Conservation (phyloP, 2,888 invertebrate species). For the Orthosia incerta region DNA sequence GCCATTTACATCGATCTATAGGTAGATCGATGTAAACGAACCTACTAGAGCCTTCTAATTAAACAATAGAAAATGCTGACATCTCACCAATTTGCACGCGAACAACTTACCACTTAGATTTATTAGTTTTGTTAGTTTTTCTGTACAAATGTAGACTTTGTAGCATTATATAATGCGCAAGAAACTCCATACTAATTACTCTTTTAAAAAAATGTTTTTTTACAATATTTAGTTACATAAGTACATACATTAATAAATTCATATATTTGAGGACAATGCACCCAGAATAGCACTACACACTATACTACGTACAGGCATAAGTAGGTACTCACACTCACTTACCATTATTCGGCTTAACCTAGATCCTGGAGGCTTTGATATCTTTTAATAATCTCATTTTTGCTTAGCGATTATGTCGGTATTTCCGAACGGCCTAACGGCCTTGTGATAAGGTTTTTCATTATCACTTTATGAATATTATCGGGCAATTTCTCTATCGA, state of each 20-base stretch:
- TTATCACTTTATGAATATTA: constrained; percentile 29
- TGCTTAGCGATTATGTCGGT: background rate
- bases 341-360: background rate
- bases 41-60: constrained; percentile 4
- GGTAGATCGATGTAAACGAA: too few species aligned
- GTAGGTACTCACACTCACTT: too few species aligned
- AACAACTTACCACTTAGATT: constrained; percentile 2
- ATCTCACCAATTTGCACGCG: constrained; percentile 2
- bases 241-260: too few species aligned
- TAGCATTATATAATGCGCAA: background rate
- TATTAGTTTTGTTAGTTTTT: constrained; percentile 3
- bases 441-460: constrained; percentile 42
- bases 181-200: background rate
- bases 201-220: too few species aligned
- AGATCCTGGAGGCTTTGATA: constrained; percentile 17
- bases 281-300: too few species aligned
- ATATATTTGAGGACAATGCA: too few species aligned
- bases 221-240: too few species aligned
- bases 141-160: background rate
- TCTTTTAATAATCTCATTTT: background rate
- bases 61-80: constrained; percentile 18
- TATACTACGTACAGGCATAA: too few species aligned
- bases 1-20: background rate
- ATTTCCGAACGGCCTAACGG: constrained; percentile 9
- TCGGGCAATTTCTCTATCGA: constrained; percentile 18